Percentiles rank a stretch among this genome's conserved stretches.
phyloP scores from a whole-genome alignment of 2,888 invertebrate species.

The Molanna angustata region DNA sequence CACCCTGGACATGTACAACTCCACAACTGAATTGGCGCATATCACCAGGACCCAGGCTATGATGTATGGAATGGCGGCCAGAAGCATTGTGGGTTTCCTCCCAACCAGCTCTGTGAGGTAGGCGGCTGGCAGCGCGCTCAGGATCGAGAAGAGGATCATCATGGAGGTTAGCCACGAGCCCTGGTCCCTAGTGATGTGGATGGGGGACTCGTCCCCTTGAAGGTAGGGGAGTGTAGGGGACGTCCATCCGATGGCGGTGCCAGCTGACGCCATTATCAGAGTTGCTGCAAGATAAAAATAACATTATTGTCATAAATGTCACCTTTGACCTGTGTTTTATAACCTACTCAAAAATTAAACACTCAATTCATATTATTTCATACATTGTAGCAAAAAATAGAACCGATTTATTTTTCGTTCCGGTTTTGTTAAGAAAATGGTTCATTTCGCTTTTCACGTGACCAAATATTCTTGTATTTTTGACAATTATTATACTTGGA shows the following conservation, averaged over 20 bases:
- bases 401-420: too few species aligned
- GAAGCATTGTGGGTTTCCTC: slow-evolving; percentile 63
- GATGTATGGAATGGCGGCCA: slow-evolving; percentile 59
- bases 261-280: slow-evolving; percentile 54
- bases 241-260: slow-evolving; percentile 60
- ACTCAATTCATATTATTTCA: too few species aligned
- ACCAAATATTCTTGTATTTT: too few species aligned
- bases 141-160: slow-evolving; percentile 62
- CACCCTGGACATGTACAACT: slow-evolving; percentile 59
- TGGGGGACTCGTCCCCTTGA: slow-evolving; percentile 45
- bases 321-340: too few species aligned
- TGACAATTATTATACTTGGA: too few species aligned
- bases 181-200: slow-evolving; percentile 51
- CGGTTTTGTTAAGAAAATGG: too few species aligned
- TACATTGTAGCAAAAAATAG: too few species aligned
- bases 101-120: slow-evolving; percentile 63
- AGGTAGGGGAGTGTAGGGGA: slow-evolving; percentile 59
- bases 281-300: slow-evolving; percentile 52
- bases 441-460: too few species aligned
- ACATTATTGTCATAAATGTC: too few species aligned
- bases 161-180: slow-evolving; percentile 64
- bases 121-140: slow-evolving; percentile 61
- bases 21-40: slow-evolving; percentile 53
- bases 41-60: slow-evolving; percentile 64
- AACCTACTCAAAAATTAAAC: too few species aligned